Evolutionary conservation across 2,797 vertebrate species (phyloP).

Genomic region (Thamnophis elegans): DNA sequence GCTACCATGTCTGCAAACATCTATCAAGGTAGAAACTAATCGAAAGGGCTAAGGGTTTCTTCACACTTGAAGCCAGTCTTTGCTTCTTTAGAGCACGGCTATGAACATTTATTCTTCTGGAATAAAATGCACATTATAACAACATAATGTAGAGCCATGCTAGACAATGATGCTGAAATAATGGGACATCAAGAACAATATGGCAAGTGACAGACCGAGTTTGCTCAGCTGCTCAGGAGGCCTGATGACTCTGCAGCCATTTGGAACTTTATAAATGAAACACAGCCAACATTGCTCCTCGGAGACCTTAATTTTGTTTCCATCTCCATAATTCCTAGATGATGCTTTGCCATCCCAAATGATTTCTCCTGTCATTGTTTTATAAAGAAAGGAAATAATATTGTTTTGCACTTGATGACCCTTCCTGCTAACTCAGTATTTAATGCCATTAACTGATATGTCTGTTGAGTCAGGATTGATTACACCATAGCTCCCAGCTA

Average conservation of each 20-base stretch:
- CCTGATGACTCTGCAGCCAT: not conserved
- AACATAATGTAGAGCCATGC: not conserved
- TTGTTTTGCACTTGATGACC: slow-evolving; percentile 22
- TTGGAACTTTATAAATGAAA: not conserved
- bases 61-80: not conserved
- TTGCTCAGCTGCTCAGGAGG: not conserved
- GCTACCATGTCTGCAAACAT: not conserved
- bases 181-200: not conserved
- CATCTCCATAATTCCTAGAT: not conserved
- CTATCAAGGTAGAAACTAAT: not conserved
- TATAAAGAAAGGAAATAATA: slow-evolving; percentile 32
- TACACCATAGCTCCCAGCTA: slow-evolving; percentile 5
- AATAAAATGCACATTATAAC: not conserved
- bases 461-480: slow-evolving; percentile 35
- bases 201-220: not conserved
- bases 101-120: not conserved
- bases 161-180: not conserved
- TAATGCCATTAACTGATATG: slow-evolving; percentile 28
- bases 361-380: slow-evolving; percentile 30
- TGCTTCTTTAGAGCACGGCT: not conserved
- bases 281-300: not conserved
- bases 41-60: not conserved
- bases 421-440: slow-evolving; percentile 28
- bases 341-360: slow-evolving; percentile 24
- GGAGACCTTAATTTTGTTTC: slow-evolving; percentile 2